A percentile compares a stretch with the other conserved stretches of the same genome.
Conservation (phyloP, 2,888 invertebrate genomes). For the Podabrus alpinus region DNA sequence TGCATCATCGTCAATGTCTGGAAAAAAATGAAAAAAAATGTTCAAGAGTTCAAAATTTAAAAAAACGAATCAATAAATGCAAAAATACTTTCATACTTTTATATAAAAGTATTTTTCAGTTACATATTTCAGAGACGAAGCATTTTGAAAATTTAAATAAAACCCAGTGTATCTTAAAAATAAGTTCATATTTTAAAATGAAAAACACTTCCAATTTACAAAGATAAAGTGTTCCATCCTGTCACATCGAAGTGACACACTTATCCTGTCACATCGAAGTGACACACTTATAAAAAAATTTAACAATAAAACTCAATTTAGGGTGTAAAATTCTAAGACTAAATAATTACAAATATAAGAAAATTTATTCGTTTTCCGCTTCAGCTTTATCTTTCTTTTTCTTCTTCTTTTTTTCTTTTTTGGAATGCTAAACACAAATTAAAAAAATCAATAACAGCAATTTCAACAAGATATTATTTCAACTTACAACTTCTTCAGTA, state of each 20-base stretch:
- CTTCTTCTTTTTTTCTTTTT: not conserved
- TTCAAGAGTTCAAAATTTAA: too few species aligned
- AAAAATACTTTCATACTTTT: too few species aligned
- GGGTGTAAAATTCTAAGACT: not conserved
- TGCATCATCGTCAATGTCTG: too few species aligned
- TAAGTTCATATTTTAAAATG: not conserved
- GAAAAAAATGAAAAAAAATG: too few species aligned
- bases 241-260: not conserved
- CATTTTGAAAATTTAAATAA: too few species aligned
- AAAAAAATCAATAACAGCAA: not conserved
- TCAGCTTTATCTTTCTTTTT: slow-evolving; percentile 15
- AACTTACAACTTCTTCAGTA: not conserved
- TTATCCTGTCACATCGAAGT: not conserved
- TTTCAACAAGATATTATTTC: not conserved
- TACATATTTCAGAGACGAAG: too few species aligned
- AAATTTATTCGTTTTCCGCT: slow-evolving; percentile 2
- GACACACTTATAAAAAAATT: not conserved
- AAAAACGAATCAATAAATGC: too few species aligned
- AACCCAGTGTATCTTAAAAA: not conserved
- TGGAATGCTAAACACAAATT: not conserved
- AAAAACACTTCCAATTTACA: not conserved
- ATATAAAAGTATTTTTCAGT: too few species aligned
- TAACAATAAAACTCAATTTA: not conserved
- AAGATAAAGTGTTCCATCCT: not conserved
- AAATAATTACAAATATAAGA: not conserved